These are phyloP conservation scores for Zoanthus solanderi DNA, from an alignment of 92 coral and sea anemone species.

Conservation along the genomic window DNA sequence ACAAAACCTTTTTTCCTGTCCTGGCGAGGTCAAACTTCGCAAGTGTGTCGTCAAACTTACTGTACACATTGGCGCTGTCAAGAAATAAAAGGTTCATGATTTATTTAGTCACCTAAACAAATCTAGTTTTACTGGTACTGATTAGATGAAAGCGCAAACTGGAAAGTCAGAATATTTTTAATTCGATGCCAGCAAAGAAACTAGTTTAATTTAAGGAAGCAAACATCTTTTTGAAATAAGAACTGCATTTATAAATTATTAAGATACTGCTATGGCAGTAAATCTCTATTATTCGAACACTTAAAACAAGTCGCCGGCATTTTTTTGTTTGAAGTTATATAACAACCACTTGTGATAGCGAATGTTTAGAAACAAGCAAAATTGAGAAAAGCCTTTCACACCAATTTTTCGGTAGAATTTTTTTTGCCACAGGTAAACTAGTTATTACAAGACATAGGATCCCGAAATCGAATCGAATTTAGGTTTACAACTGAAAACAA, in stretches of 20 bases:
- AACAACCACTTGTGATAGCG: neutral
- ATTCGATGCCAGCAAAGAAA: no score
- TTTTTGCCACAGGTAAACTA: no score
- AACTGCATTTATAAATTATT: slow-evolving; percentile 17
- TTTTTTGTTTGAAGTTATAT: neutral
- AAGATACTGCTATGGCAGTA: neutral
- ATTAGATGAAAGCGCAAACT: neutral
- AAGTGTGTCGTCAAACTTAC: neutral
- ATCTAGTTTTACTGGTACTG: neutral
- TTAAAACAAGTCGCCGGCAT: no score
- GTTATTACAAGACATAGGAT: no score
- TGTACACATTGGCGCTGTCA: slow-evolving; percentile 27
- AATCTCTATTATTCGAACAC: neutral
- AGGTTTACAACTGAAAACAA: neutral
- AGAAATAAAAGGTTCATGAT: neutral
- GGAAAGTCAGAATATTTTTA: neutral
- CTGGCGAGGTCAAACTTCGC: neutral
- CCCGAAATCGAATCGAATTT: neutral
- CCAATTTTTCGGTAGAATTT: neutral
- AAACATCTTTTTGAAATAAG: neutral
- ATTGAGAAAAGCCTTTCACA: neutral
- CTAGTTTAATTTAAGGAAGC: neutral
- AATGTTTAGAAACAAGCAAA: neutral
- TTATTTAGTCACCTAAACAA: neutral
- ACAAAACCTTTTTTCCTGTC: neutral